Conservation (phyloP, 2,797 vertebrate species). For the Uromys caudimaculatus region DNA sequence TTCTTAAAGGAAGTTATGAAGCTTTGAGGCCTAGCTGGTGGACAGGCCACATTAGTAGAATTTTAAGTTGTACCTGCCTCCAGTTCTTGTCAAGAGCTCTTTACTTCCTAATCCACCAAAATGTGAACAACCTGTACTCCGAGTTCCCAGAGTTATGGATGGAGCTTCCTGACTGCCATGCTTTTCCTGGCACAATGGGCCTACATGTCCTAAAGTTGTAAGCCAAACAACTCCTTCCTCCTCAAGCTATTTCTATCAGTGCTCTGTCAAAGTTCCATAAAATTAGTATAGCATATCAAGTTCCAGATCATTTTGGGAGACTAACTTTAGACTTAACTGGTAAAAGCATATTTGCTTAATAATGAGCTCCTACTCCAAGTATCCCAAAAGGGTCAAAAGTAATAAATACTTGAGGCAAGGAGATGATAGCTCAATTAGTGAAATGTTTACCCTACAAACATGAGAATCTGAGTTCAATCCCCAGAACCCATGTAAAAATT, state of each 20-base stretch:
- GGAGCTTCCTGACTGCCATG: background rate
- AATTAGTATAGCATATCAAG: conserved; percentile 13
- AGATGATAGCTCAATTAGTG: background rate
- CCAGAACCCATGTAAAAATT: background rate
- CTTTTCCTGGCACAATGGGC: background rate
- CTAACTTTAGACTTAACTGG: conserved; percentile 49
- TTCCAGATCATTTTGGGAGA: conserved; percentile 40
- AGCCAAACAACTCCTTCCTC: background rate
- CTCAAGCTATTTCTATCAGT: background rate
- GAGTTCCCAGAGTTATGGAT: no score
- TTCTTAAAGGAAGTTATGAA: background rate
- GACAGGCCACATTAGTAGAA: background rate
- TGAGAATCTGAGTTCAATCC: background rate
- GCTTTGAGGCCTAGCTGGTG: background rate
- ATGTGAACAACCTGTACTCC: background rate
- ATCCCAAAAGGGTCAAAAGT: conserved; percentile 58
- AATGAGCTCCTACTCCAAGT: background rate
- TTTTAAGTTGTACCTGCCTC: background rate
- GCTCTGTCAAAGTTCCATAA: background rate
- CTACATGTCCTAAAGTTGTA: background rate
- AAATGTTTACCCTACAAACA: background rate
- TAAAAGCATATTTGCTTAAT: conserved; percentile 46
- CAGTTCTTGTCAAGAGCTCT: background rate
- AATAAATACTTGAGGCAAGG: conserved; percentile 18
- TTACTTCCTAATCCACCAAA: background rate